Base-by-base conservation (phyloP, 2,888 invertebrate genomes). In the Noctua comes region DNA sequence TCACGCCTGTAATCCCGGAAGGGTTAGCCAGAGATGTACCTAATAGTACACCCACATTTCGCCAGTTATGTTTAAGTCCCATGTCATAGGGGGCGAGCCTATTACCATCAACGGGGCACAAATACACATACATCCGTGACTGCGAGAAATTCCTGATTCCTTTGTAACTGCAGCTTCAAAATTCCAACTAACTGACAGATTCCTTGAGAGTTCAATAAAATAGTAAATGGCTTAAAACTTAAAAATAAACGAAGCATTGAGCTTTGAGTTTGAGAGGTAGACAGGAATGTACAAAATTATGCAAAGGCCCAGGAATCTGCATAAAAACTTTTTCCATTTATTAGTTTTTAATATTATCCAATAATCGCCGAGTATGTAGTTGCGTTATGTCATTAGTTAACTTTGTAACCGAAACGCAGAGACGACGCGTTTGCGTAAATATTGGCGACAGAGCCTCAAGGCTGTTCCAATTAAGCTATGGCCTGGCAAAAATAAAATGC, bases 381-480 rank as follows among this genome's bases (percentile, higher is more conserved):
- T 86, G 82, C 84, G 90, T 93, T 93, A 93, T 93, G 92, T 94
- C 93, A 93, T 91, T 91, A 90, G 88, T 89, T 86, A 90, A 88
- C 88, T 89, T 90, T 89, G 89, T 86, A 77, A 92, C 91, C 88
- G 86, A 88, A 90, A 82, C 90, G 78, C 82, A 85, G 88, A 91
- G 88, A 85, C 89, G 86, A 77, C 77, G 69, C 81, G 90, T 92
- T 93, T 93, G 90, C 92, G 93, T 93, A 93, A 94, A 94, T 92
- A 94, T 94, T 93, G 90, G 94, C 93, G 93, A 93, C 93, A 91
- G 89, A 85, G 79, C 69, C 71, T 91, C 94, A 94, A 94, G 94
- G 95, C 83, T 93, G 93, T 92, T 90, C 91, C 90, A 93, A 92
- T 93, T 93, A 91, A 90, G 83, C 88, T 89, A 87, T 87, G 80